These are phyloP conservation scores for Ips typographus DNA, from an alignment of 1,140 invertebrate genomes.

Conservation along the genomic window DNA sequence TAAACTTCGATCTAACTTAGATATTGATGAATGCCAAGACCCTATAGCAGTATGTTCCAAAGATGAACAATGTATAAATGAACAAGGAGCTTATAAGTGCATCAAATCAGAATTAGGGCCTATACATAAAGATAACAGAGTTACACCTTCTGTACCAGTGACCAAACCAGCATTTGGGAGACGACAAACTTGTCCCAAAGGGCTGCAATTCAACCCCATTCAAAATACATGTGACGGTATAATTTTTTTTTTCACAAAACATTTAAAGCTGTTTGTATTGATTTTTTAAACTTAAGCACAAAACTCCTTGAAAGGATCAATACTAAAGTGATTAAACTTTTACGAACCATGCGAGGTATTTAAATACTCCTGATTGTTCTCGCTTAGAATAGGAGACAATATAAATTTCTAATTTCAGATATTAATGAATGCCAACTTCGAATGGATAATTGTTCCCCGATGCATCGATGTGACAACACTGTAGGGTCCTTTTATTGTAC, in stretches of 20 bases:
- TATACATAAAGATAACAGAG: slow-evolving; percentile 8
- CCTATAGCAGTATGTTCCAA: slow-evolving; percentile 63
- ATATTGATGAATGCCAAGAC: slow-evolving; percentile 76
- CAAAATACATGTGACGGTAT: slow-evolving; percentile 48
- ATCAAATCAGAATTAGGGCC: slow-evolving; percentile 42
- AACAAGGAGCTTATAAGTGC: slow-evolving; percentile 72
- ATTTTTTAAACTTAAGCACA: background rate
- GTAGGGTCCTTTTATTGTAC: slow-evolving; percentile 85
- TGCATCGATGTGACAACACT: slow-evolving; percentile 87
- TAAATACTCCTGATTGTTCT: background rate
- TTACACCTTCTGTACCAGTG: slow-evolving; percentile 44
- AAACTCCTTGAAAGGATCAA: background rate
- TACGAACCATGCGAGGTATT: too few relatives aligned
- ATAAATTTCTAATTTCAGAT: slow-evolving; percentile 52
- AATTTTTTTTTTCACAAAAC: background rate
- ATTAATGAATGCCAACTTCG: slow-evolving; percentile 64
- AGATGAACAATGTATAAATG: slow-evolving; percentile 69
- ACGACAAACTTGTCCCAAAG: slow-evolving; percentile 39
- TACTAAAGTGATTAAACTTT: background rate
- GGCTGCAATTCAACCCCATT: slow-evolving; percentile 44
- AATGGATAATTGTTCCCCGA: slow-evolving; percentile 60
- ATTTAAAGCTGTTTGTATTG: background rate
- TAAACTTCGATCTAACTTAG: slow-evolving; percentile 49
- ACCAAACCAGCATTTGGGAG: slow-evolving; percentile 41
- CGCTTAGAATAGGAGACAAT: background rate